These are phyloP conservation scores for Diphyllodes magnificus DNA, from an alignment of 2,113 vertebrate species.

Conservation along the genomic window DNA sequence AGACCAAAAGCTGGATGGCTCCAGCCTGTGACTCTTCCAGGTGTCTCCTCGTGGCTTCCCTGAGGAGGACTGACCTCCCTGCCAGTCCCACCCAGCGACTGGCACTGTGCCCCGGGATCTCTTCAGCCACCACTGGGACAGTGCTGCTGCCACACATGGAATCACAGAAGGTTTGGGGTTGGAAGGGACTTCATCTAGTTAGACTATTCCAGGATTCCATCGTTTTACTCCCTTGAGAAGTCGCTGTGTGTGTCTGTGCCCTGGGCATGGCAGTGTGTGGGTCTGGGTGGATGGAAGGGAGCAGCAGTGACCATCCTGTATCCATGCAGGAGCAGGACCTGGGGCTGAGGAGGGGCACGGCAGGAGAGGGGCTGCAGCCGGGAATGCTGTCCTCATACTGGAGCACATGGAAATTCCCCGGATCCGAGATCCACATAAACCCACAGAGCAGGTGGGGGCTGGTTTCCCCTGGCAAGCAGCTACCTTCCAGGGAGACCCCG, in stretches of 20 bases:
- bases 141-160: neutral
- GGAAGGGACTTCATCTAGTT: neutral
- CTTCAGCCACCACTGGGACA: neutral
- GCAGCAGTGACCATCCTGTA: neutral
- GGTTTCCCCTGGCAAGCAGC: conserved; percentile 59
- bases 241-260: neutral
- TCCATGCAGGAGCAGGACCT: neutral
- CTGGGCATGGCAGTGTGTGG: neutral
- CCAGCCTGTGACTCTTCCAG: neutral
- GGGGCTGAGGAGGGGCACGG: neutral
- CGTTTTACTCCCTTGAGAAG: neutral
- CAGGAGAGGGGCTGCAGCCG: neutral
- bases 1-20: neutral
- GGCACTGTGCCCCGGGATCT: neutral
- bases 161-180: neutral
- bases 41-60: neutral
- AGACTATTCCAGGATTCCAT: neutral
- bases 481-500: conserved; percentile 21
- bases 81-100: rapidly evolving
- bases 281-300: rapidly evolving
- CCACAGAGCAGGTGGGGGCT: neutral
- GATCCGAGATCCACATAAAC: neutral
- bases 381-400: neutral
- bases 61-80: neutral
- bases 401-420: neutral